Evolutionary conservation across 2,888 invertebrate species (phyloP), one percentile per base, ranked within the genome.

Genomic region (Macrosoma leucophasiata): DNA sequence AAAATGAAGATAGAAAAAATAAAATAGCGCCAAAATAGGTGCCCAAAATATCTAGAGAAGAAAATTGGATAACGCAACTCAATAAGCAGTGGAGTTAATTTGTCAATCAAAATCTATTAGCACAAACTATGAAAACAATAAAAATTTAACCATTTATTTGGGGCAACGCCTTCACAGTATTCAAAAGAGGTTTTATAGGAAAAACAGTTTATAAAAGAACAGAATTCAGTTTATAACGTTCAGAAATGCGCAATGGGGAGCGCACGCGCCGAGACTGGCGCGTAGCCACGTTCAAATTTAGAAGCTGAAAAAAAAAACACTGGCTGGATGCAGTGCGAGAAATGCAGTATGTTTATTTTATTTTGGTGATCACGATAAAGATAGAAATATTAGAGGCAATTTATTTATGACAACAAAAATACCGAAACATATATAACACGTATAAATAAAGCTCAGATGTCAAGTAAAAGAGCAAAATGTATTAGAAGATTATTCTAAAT

Each of bases 221-320:
- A 46, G 49, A 48, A 55, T 54, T 55, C 50, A 52, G 55, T 56
- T 51, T 45, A 43, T 51, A 58, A 62, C 54, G 38, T 33, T 53
- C 50, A 55, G 64, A 57, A 66, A 70, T 62, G 76, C 67, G 65
- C 69, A 62, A 56, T 58, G 59, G 61, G 57, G 59, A 58, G 73
- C 67, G 59, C 62, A 61, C 70, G 67, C 67, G 72, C 61, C 54
- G 62, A 55, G 61, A 81, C 79, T 81, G 79, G 78, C 78, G 66
- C 71, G 78, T 65, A 69, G 68, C 71, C 73, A 71, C 71, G 68
- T 73, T 71, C 78, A 68, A 75, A 81, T 59, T 77, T 82, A 82
- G 84, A 82, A 68, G 60, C 65, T 55, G 59, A 73, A 69, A 68
- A 74, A 71, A 71, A 69, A 68, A 61, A 63, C 57, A 47, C 55